Percentiles rank a stretch among this genome's conserved stretches.
Conservation (phyloP, 2,797 vertebrate species). For the Alcedo atthis region DNA sequence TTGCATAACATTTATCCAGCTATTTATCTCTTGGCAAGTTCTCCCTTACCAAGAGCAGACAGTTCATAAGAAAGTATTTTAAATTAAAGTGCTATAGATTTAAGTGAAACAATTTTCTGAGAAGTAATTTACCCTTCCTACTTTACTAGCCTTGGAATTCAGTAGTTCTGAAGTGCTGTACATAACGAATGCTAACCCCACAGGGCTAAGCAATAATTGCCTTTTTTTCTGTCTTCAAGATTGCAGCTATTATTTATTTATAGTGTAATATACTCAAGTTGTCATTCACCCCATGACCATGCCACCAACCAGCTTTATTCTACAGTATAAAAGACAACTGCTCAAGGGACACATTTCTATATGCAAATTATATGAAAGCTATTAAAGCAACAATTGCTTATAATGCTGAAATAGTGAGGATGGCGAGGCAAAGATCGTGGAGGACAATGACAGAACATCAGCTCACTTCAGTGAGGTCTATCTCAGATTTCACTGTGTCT, state of each 20-base stretch:
- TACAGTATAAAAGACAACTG: neutral
- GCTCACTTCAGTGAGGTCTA: neutral
- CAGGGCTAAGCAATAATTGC: conserved; percentile 11
- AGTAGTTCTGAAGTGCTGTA: neutral
- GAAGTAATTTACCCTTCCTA: conserved; percentile 44
- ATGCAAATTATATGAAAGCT: neutral
- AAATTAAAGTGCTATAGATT: conserved; percentile 17
- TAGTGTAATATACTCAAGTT: conserved; percentile 19
- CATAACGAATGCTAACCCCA: conserved; percentile 7
- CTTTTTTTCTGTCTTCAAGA: conserved; percentile 40
- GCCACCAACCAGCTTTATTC: neutral
- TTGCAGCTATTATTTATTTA: conserved; percentile 62
- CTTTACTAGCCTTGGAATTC: neutral
- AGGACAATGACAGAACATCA: neutral
- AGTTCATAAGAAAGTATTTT: neutral
- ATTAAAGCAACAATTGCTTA: neutral
- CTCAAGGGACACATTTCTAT: neutral
- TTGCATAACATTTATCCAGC: conserved; percentile 3
- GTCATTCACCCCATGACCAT: conserved; percentile 1
- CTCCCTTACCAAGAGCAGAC: neutral
- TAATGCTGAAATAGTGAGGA: neutral
- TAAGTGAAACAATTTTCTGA: conserved; percentile 42
- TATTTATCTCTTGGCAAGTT: neutral
- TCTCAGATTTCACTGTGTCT: neutral
- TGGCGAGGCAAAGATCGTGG: neutral